These are phyloP conservation scores for Hyperoplus immaculatus DNA, from an alignment of 2,797 vertebrate genomes.

Conservation along the genomic window DNA sequence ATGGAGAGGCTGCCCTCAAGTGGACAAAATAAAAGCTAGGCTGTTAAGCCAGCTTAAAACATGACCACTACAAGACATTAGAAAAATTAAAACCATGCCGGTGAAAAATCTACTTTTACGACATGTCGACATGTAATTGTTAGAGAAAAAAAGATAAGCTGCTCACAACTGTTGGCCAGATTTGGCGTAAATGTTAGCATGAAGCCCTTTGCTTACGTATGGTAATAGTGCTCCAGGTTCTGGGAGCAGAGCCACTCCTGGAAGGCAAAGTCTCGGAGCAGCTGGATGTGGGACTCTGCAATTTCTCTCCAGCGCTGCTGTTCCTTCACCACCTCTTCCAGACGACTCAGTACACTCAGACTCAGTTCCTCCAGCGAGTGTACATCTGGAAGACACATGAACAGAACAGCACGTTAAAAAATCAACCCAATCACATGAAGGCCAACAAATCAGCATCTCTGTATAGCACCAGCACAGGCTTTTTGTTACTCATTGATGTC, in stretches of 20 bases:
- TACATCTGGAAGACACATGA: constrained; percentile 83
- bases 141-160: constrained; percentile 1
- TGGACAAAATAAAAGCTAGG: constrained; percentile 60
- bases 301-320: constrained; percentile 84
- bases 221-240: constrained; percentile 87
- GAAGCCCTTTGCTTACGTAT: constrained; percentile 80
- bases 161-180: constrained; percentile 3
- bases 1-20: constrained; percentile 74
- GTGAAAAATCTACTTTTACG: background rate
- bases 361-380: constrained; percentile 89
- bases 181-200: constrained; percentile 26
- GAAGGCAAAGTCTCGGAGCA: constrained; percentile 88
- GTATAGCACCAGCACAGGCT: constrained; percentile 5
- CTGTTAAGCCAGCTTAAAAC: constrained; percentile 2
- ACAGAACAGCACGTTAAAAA: constrained; percentile 24
- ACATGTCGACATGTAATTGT: constrained; percentile 31
- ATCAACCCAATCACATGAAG: constrained; percentile 5
- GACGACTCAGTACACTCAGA: constrained; percentile 84
- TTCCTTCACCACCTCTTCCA: constrained; percentile 87
- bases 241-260: constrained; percentile 90
- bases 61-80: background rate
- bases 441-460: constrained; percentile 42
- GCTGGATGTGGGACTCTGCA: constrained; percentile 84
- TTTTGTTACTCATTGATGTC: constrained; percentile 20
- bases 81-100: background rate